Evolutionary conservation across 2,113 vertebrate species (phyloP), one percentile per base, ranked within the genome.

Genomic region (Aplodontia rufa): DNA sequence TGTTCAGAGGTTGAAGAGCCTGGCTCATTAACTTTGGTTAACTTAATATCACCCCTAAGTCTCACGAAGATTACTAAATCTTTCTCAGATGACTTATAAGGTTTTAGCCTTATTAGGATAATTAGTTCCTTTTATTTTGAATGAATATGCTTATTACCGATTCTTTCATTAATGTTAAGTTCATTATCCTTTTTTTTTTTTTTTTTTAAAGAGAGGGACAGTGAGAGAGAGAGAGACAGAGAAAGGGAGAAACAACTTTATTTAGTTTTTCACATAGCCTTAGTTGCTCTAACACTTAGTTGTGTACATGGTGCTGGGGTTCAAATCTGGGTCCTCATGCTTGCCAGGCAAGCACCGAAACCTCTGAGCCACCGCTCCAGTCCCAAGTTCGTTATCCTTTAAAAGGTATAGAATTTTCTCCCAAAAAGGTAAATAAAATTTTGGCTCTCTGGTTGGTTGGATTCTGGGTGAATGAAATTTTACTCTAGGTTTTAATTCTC

Each of bases 41-140:
- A 62, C 37, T 94, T 91, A 32, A 20, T 76, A 68, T 49, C 37
- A 66, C 16, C 9, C 45, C 1, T 17, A 22, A 58, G 24, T 82
- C 84, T 92, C 71, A 90, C 35, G 80, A 87, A 87, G 8, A 74
- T 75, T 45, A 49, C 30, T 45, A 79, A 51, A 71, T 60, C n/a
- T 55, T 87, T 58, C 51, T 87, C 91, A 47, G 1, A 10, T 58
- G 42, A 94, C 30, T 71, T 51, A 86, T 83, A 86, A 79, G 32
- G 10, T 4, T 82, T 91, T 82, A 71, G 55, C 81, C 20, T 69
- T 90, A 83, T 74, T 75, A 78, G 55, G 85, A 87, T 69, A 69
- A 90, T 45, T 8, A 79, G 28, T 69, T 90, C 55, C 76, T 47
- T 94, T 95, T 87, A 92, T 58, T 93, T 89, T 87, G 69, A 78